Base-by-base conservation (phyloP, 1,140 invertebrate species). In the Aphis gossypii region DNA sequence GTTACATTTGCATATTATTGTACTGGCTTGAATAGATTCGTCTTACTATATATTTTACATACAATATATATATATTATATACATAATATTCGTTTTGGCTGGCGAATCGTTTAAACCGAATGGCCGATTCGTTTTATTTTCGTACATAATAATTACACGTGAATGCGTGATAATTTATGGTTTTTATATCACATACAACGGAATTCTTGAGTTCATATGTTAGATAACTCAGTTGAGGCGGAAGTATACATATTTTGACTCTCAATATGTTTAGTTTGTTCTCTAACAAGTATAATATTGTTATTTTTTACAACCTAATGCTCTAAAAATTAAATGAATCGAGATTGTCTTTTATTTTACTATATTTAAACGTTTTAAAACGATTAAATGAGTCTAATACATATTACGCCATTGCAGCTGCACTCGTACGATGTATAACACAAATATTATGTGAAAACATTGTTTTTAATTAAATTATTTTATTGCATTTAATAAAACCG, bases 1-100 rank as follows among this genome's bases (percentile, higher is more conserved):
- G 60, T 76, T 76, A 76, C 60, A 76, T 76, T 76, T 76, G 60
- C 60, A 76, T 76, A 76, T 76, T 76, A 35, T 76, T 76, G 60
- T 76, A 76, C 60, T n/a, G 60, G 60, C 60, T 76, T 76, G 60
- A 76, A n/a, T 76, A 76, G 60, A 68, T 68, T 76, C 60, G 60
- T 76, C 60, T 76, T 76, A 76, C 30, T 76, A 18, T 76, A 18
- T 18, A 76, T 68, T 68, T 68, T 68, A n/a, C 60, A n/a, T 30
- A 18, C 48, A 51, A 51, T n/a, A 76, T 76, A 60, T n/a, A 18
- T 41, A 54, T 56, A 30, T 68, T n/a, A 11, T 56, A 25, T n/a
- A 6, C 11, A 30, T 76, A n/a, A 18, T 76, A 76, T 35, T 76
- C 60, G 60, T 76, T 76, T n/a, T 4, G n/a, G n/a, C 30, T 11